Evolutionary conservation across 2,797 vertebrate species (phyloP).

Genomic region (Scyliorhinus canicula): DNA sequence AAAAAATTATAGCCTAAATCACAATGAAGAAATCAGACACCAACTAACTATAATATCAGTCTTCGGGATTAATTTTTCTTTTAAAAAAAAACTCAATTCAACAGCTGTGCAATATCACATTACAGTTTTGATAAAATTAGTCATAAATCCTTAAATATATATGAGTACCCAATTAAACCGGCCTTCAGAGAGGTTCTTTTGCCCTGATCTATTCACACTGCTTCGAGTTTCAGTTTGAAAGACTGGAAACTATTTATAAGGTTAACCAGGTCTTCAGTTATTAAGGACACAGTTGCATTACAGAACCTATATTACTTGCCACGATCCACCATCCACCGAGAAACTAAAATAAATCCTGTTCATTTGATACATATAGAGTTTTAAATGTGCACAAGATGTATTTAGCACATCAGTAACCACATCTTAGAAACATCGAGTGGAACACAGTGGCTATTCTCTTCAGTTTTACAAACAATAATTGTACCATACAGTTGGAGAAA

Average conservation of each 20-base stretch:
- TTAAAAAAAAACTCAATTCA: not conserved
- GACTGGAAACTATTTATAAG: not conserved
- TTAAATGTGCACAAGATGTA: not conserved
- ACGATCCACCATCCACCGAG: not conserved
- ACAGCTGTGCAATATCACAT: not conserved
- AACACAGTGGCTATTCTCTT: not conserved
- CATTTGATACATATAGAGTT: not conserved
- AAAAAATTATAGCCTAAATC: not conserved
- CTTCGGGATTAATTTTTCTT: not conserved
- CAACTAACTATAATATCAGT: not conserved
- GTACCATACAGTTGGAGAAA: not conserved
- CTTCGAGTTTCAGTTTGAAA: not conserved
- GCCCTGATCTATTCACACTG: not conserved
- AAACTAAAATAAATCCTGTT: not conserved
- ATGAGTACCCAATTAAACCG: not conserved
- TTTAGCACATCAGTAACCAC: not conserved
- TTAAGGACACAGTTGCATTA: not conserved
- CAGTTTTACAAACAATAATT: not conserved
- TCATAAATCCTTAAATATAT: not conserved
- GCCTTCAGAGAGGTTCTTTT: not conserved
- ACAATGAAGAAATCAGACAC: not conserved
- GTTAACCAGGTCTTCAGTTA: not conserved
- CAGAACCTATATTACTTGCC: not conserved
- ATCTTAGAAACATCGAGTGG: not conserved
- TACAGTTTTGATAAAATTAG: not conserved